Conservation (phyloP, 2,113 vertebrate genomes). For the Serilophus lunatus region DNA sequence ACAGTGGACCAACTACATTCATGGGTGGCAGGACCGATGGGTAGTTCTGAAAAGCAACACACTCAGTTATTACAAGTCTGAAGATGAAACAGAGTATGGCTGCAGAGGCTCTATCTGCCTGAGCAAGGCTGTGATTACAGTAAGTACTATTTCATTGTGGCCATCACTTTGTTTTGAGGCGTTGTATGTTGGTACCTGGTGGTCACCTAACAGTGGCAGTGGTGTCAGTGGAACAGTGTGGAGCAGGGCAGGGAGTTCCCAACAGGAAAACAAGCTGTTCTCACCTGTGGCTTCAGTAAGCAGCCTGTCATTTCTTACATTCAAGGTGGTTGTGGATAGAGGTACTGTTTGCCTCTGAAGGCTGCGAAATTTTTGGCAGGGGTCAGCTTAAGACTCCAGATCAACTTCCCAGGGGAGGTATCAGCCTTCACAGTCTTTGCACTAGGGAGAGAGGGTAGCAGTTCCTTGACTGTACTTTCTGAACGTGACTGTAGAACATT, state of each 20-base stretch:
- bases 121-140: slow-evolving; percentile 94
- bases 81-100: slow-evolving; percentile 94
- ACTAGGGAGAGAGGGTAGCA: neutral
- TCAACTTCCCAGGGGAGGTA: neutral
- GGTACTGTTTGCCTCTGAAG: neutral
- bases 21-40: slow-evolving; percentile 99
- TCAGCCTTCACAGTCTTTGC: neutral
- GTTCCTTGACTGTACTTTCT: neutral
- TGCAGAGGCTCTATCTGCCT: slow-evolving; percentile 96
- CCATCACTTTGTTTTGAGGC: neutral
- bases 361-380: neutral
- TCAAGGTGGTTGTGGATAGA: neutral
- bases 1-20: slow-evolving; percentile 99
- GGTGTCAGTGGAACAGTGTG: neutral
- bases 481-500: neutral
- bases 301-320: neutral
- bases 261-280: neutral
- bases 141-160: slow-evolving; percentile 70
- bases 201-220: neutral
- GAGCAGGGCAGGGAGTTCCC: neutral
- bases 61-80: slow-evolving; percentile 96
- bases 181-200: neutral
- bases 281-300: neutral
- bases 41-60: slow-evolving; percentile 92
- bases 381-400: rapidly evolving